Percentiles rank a stretch among this genome's conserved stretches.
Conservation (phyloP, 2,888 invertebrate genomes). For the Xiphydria camelus region DNA sequence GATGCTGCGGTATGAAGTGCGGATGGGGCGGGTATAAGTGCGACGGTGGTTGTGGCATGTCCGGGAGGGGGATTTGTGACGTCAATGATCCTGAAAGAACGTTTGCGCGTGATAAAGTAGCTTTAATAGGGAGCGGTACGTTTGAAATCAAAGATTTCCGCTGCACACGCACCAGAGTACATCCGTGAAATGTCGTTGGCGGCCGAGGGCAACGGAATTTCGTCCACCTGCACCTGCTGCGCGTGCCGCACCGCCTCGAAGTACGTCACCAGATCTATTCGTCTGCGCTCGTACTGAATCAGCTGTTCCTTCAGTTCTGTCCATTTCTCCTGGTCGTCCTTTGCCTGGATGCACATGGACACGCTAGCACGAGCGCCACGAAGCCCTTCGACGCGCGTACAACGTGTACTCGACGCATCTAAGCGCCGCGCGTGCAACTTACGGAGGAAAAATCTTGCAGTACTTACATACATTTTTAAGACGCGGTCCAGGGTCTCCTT, state of each 20-base stretch:
- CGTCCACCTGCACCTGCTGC: slow-evolving; percentile 92
- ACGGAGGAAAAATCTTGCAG: slow-evolving; percentile 9
- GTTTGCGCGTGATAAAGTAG: no score
- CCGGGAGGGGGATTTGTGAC: slow-evolving; percentile 65
- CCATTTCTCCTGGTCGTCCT: slow-evolving; percentile 95
- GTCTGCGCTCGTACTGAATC: slow-evolving; percentile 88
- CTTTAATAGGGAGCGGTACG: no score
- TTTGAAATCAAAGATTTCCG: no score
- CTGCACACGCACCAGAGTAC: slow-evolving; percentile 43
- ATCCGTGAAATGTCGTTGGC: slow-evolving; percentile 46
- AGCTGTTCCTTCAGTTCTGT: slow-evolving; percentile 88
- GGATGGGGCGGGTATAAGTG: slow-evolving; percentile 50
- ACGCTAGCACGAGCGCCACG: no score
- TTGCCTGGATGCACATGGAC: no score
- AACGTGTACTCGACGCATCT: no score
- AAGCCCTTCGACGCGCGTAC: no score
- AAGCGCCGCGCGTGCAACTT: no score
- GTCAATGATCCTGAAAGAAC: slow-evolving; percentile 54
- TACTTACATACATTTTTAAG: slow-evolving; percentile 92
- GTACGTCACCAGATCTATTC: slow-evolving; percentile 85
- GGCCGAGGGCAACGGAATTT: slow-evolving; percentile 85
- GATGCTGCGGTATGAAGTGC: slow-evolving; percentile 53
- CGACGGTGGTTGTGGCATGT: slow-evolving; percentile 52
- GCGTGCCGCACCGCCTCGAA: slow-evolving; percentile 95
- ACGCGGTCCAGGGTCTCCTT: slow-evolving; percentile 94